A percentile compares a stretch with the other conserved stretches of the same genome.
These are phyloP conservation scores for Sepioteuthis lessoniana DNA, from an alignment of 2,888 invertebrate species.

Conservation along the genomic window DNA sequence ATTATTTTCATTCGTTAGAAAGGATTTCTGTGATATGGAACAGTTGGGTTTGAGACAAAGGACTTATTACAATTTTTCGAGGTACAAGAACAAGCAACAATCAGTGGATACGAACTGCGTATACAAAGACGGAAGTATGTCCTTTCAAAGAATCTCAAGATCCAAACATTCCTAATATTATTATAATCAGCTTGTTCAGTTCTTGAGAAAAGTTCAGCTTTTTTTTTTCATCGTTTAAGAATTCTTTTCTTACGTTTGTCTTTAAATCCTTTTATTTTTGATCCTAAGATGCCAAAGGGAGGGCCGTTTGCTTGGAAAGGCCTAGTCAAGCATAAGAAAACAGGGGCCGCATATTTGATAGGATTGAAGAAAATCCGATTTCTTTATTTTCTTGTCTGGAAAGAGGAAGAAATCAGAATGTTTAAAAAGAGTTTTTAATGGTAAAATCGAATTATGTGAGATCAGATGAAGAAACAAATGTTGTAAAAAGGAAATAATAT, in stretches of 20 bases:
- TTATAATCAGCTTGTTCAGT: neutral
- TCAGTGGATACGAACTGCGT: neutral
- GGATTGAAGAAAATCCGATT: constrained; percentile 1
- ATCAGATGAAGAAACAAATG: neutral
- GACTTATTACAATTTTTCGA: neutral
- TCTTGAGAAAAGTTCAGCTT: neutral
- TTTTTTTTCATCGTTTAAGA: neutral
- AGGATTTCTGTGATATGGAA: neutral
- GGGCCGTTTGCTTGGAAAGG: neutral
- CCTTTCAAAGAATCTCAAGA: neutral
- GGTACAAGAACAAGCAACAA: too few relatives aligned
- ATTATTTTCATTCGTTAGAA: neutral
- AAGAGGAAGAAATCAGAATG: neutral
- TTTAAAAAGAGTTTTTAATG: neutral
- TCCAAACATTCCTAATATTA: neutral
- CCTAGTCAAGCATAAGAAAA: neutral
- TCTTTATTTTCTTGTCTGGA: constrained; percentile 2
- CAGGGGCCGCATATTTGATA: neutral
- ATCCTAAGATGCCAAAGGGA: neutral
- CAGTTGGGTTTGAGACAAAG: neutral
- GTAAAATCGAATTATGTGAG: neutral
- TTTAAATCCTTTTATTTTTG: neutral
- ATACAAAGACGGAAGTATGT: neutral
- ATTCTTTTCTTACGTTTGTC: neutral
- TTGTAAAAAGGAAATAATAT: neutral